A percentile compares a stretch with the other conserved stretches of the same genome.
These are phyloP conservation scores for Helicoverpa zea DNA, from an alignment of 1,140 invertebrate genomes.

Conservation along the genomic window DNA sequence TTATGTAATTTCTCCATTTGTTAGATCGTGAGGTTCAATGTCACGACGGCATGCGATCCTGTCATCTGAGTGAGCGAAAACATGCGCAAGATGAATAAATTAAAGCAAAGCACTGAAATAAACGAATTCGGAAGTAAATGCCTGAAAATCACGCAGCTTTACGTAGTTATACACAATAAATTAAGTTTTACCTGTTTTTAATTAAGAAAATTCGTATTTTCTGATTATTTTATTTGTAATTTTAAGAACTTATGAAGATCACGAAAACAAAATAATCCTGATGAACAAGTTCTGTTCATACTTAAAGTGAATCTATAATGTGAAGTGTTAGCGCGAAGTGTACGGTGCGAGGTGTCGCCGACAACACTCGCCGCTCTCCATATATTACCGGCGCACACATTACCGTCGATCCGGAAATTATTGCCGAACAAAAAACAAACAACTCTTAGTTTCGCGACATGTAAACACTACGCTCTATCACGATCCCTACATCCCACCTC, in stretches of 20 bases:
- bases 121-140: too few relatives aligned
- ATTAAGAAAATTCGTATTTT: too few relatives aligned
- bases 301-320: too few relatives aligned
- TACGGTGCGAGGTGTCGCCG: not conserved
- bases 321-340: not conserved
- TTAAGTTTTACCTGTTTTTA: too few relatives aligned
- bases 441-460: conserved; percentile 35
- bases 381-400: conserved; percentile 40
- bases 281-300: too few relatives aligned
- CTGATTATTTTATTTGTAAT: too few relatives aligned
- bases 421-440: conserved; percentile 52
- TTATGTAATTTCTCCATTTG: conserved; percentile 12
- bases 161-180: too few relatives aligned
- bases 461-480: conserved; percentile 48
- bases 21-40: not conserved
- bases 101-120: not conserved
- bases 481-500: conserved; percentile 14
- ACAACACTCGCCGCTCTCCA: not conserved
- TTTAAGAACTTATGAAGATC: too few relatives aligned
- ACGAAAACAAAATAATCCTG: too few relatives aligned
- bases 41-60: conserved; percentile 5
- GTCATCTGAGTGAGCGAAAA: conserved; percentile 2
- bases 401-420: conserved; percentile 48
- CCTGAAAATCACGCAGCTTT: too few relatives aligned
- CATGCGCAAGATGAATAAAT: not conserved